These are phyloP conservation scores for Prionace glauca DNA, from an alignment of 2,797 vertebrate genomes.

Conservation along the genomic window DNA sequence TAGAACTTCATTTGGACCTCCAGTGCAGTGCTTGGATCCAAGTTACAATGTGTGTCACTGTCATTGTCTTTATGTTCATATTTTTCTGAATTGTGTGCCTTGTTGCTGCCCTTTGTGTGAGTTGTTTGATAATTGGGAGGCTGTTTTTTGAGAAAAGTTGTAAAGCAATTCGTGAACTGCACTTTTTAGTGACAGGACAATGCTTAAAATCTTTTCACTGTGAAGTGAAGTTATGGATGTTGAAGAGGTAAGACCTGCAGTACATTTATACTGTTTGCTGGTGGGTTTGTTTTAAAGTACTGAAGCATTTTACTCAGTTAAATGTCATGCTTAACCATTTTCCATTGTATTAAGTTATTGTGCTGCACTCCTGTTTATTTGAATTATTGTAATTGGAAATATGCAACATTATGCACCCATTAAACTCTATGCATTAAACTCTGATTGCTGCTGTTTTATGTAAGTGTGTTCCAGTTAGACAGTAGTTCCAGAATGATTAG, in stretches of 20 bases:
- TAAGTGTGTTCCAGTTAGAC: background rate
- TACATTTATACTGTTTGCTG: background rate
- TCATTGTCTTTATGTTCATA: slow-evolving; percentile 43
- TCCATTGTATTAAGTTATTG: background rate
- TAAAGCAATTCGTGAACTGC: background rate
- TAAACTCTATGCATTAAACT: background rate
- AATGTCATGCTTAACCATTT: background rate
- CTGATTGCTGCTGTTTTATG: background rate
- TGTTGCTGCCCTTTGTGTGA: slow-evolving; percentile 47
- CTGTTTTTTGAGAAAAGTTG: too few species aligned
- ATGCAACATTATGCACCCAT: background rate
- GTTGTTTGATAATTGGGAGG: slow-evolving; percentile 34
- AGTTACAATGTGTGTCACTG: slow-evolving; percentile 45
- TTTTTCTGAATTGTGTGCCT: slow-evolving; percentile 47
- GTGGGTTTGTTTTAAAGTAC: background rate
- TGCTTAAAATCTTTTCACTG: background rate
- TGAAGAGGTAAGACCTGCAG: background rate
- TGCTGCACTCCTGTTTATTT: background rate
- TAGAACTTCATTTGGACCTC: background rate
- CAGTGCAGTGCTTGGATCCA: slow-evolving; percentile 35
- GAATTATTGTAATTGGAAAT: background rate
- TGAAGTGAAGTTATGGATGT: background rate
- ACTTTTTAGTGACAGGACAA: background rate
- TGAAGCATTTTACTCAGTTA: background rate
- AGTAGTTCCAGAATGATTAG: background rate